Percentiles rank a stretch among this genome's conserved stretches.
phyloP scores from a whole-genome alignment of 1,140 invertebrate species.

The Melanaphis sacchari region DNA sequence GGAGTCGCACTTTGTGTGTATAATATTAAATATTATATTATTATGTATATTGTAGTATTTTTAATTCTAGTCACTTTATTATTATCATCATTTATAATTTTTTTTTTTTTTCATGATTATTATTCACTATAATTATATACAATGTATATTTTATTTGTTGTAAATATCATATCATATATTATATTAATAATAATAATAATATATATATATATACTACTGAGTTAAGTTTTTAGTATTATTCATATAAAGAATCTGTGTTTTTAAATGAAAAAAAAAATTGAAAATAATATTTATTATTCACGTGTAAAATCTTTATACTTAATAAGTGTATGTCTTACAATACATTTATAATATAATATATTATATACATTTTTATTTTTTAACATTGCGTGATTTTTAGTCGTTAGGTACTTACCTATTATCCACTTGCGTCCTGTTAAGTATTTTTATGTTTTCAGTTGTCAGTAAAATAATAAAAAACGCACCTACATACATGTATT shows the following conservation, averaged over 20 bases:
- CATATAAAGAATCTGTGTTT: conserved; percentile 6
- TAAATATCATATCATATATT: conserved; percentile 2
- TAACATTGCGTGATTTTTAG: background rate
- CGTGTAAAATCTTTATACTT: conserved; percentile 5
- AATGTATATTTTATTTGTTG: background rate
- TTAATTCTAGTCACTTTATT: conserved; percentile 31
- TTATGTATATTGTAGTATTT: background rate
- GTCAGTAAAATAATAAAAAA: too few relatives aligned
- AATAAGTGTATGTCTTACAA: background rate
- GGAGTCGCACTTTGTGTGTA: background rate
- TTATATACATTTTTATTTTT: conserved; percentile 26
- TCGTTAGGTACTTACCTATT: background rate
- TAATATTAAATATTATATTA: background rate
- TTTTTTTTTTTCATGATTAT: background rate
- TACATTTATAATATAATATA: conserved; percentile 10
- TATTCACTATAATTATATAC: background rate
- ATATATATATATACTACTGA: background rate
- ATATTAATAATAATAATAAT: background rate
- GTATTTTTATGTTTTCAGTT: too few relatives aligned
- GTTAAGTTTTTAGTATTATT: background rate
- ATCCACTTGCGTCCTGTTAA: background rate
- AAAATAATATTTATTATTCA: background rate
- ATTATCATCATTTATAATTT: conserved; percentile 17
- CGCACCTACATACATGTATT: too few relatives aligned
- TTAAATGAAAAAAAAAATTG: background rate